Evolutionary conservation across 2,797 vertebrate genomes (phyloP), one percentile per base, ranked within the genome.

Genomic region (Tachyglossus aculeatus): DNA sequence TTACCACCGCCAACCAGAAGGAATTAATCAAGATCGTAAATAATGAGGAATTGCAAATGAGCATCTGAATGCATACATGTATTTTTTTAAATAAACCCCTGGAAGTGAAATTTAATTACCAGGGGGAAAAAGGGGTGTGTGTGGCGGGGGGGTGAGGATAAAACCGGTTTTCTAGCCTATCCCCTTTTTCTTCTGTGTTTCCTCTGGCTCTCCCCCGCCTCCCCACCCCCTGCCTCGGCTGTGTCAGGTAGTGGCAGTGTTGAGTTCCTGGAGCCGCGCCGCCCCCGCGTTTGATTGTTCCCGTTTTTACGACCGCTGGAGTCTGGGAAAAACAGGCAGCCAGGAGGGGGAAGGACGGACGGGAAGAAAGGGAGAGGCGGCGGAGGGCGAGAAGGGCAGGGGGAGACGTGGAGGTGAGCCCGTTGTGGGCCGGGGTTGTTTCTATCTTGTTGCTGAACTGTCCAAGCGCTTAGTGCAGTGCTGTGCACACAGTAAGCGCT

Each of bases 241-340:
- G 89, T 89, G 92, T 91, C 91, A 86, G 91, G 88, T 68, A 91
- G 90, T 84, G 91, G 92, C 92, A 90, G 89, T 91, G 86, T 89
- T 91, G 91, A 93, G 91, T 89, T 81, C 86, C 80, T 76, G 82
- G 90, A 87, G 69, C 73, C 44, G 60, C 71, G 54, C 84, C 54
- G 71, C 87, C 80, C 81, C 83, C 71, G 72, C 68, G 81, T 67
- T 78, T 58, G 54, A 81, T 77, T 81, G 45, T 78, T 84, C 80
- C 69, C 65, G 54, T 78, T 77, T 63, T 43, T 8, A n/a, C 48
- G 16, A 54, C 31, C 71, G 77, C 77, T 58, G 62, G 57, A 71
- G 70, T 62, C 44, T n/a, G 38, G 51, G 21, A 71, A 38, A 13
- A 54, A 77, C 45, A 40, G 16, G 41, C 25, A 38, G 25, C 40